A percentile compares a stretch with the other conserved stretches of the same genome.
Evolutionary conservation across 2,888 invertebrate species (phyloP).

Genomic region (Drosophila kanekoi): DNA sequence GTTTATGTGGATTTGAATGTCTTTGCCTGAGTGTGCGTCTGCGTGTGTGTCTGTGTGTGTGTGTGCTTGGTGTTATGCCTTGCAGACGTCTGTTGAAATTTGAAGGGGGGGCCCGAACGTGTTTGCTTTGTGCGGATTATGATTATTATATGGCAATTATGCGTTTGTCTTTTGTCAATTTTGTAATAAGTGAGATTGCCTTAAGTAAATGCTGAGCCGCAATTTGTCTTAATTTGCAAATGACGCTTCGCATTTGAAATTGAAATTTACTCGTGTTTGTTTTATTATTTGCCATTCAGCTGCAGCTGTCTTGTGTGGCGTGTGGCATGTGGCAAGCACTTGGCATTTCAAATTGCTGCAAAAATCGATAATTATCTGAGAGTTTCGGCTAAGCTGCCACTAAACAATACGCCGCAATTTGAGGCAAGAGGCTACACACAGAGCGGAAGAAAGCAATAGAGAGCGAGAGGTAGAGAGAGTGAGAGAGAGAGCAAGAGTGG

Average conservation of each 20-base stretch:
- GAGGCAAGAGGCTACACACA: conserved; percentile 5
- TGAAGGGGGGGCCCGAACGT: conserved; percentile 30
- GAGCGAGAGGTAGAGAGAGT: neutral
- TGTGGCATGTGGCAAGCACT: conserved; percentile 12
- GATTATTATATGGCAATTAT: conserved; percentile 80
- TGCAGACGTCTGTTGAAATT: conserved; percentile 22
- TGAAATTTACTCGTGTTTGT: conserved; percentile 35
- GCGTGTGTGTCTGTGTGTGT: conserved; percentile 11
- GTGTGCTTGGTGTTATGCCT: conserved; percentile 9
- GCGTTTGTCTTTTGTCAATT: conserved; percentile 78
- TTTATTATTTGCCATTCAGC: conserved; percentile 25
- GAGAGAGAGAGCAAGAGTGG: neutral
- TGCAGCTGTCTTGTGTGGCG: conserved; percentile 15
- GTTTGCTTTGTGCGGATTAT: conserved; percentile 80
- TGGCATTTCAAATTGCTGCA: conserved; percentile 27
- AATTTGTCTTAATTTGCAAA: conserved; percentile 72
- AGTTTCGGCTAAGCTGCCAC: conserved; percentile 24
- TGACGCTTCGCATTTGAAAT: conserved; percentile 45
- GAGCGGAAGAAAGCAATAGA: neutral
- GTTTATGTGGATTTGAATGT: conserved; percentile 20
- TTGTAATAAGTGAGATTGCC: conserved; percentile 69
- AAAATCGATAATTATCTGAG: conserved; percentile 65
- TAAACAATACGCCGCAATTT: conserved; percentile 69
- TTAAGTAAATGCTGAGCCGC: conserved; percentile 65
- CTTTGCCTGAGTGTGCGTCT: conserved; percentile 10